A percentile compares a stretch with the other conserved stretches of the same genome.
Evolutionary conservation across 2,113 vertebrate species (phyloP).

Genomic region (Dendropsophus ebraccatus): DNA sequence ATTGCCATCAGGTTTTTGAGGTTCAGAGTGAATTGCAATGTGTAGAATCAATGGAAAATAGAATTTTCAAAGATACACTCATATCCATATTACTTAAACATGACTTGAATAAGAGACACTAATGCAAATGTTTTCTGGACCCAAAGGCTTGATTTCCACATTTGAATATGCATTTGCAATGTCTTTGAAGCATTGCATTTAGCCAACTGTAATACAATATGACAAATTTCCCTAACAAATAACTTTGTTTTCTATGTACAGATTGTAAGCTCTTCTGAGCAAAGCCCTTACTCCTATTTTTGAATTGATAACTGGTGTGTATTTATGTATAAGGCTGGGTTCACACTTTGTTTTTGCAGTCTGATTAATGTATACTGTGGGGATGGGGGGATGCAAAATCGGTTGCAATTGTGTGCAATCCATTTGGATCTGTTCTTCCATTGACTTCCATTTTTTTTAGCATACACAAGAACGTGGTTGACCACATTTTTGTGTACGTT

Average conservation of each 20-base stretch:
- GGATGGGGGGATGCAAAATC: too few relatives aligned
- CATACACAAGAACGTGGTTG: too few relatives aligned
- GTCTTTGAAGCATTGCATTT: background rate
- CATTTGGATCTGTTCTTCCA: too few relatives aligned
- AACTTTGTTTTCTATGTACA: background rate
- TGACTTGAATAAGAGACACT: background rate
- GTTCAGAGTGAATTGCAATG: background rate
- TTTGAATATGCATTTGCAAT: conserved; percentile 50
- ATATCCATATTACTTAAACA: background rate
- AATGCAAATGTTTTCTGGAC: conserved; percentile 33
- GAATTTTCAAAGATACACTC: background rate
- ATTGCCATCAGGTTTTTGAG: background rate
- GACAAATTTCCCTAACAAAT: conserved; percentile 43
- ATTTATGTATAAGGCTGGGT: too few relatives aligned
- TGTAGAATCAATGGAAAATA: background rate
- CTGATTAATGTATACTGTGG: too few relatives aligned
- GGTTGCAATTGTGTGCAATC: too few relatives aligned
- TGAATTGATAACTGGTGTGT: too few relatives aligned
- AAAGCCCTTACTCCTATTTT: too few relatives aligned
- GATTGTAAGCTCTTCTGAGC: background rate
- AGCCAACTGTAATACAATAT: conserved; percentile 19
- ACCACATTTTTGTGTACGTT: too few relatives aligned
- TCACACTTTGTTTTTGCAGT: too few relatives aligned
- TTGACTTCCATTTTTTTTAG: too few relatives aligned
- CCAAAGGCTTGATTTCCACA: conserved; percentile 37